These are phyloP conservation scores for Melanostoma scalare DNA, from an alignment of 2,888 invertebrate species.

Conservation along the genomic window DNA sequence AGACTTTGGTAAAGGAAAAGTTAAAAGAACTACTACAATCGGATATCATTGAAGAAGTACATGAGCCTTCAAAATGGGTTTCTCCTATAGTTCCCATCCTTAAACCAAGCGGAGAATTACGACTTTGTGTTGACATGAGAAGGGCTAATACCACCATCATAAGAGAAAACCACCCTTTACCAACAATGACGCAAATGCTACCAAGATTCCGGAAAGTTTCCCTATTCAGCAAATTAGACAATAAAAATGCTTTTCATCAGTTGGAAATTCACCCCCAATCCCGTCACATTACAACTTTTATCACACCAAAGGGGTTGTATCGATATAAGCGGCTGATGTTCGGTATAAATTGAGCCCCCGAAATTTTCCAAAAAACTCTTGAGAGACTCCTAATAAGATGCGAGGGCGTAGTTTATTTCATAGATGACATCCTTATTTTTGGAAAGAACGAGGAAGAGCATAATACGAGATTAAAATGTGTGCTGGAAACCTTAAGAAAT, in stretches of 20 bases:
- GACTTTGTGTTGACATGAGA: constrained; percentile 9
- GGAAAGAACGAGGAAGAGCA: background rate
- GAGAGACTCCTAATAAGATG: constrained; percentile 77
- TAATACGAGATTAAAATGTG: too few species aligned
- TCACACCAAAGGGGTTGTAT: constrained; percentile 17
- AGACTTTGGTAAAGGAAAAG: constrained; percentile 10
- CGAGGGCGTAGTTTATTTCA: constrained; percentile 74
- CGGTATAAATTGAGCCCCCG: constrained; percentile 16
- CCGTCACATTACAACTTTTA: background rate
- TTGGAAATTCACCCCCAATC: constrained; percentile 74
- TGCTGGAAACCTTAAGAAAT: too few species aligned
- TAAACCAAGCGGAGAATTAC: constrained; percentile 15
- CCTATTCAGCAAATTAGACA: constrained; percentile 76
- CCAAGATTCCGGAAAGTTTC: constrained; percentile 44
- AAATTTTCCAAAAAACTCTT: constrained; percentile 60
- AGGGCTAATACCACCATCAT: constrained; percentile 11
- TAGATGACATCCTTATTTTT: constrained; percentile 78
- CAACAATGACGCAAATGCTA: constrained; percentile 18
- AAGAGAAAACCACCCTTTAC: constrained; percentile 26
- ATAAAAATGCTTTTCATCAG: constrained; percentile 79
- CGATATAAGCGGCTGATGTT: constrained; percentile 19
- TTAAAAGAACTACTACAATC: constrained; percentile 16
- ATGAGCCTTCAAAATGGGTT: constrained; percentile 1
- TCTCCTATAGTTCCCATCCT: constrained; percentile 6
- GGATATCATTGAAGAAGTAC: constrained; percentile 1